These are phyloP conservation scores for Acanthacorydalis orientalis DNA, from an alignment of 2,888 invertebrate genomes.

Conservation along the genomic window DNA sequence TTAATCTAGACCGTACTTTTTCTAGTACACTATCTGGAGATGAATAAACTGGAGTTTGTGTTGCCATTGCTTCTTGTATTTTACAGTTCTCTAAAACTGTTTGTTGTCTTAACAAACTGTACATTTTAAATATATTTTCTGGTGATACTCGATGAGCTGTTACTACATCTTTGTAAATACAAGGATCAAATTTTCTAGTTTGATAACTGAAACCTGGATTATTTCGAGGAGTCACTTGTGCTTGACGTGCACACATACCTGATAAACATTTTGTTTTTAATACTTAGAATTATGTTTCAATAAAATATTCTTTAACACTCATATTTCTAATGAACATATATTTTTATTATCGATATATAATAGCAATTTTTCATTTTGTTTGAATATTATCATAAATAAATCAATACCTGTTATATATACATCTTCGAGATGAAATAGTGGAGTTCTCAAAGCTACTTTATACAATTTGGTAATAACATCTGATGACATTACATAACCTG, in stretches of 20 bases:
- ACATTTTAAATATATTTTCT: conserved; percentile 26
- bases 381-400: background rate
- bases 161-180: conserved; percentile 32
- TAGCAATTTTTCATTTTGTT: background rate
- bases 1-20: background rate
- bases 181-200: conserved; percentile 29
- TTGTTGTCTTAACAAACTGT: conserved; percentile 9
- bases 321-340: background rate
- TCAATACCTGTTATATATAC: conserved; percentile 56
- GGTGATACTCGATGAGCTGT: conserved; percentile 37
- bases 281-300: background rate
- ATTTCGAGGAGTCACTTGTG: conserved; percentile 40
- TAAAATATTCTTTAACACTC: too few relatives aligned
- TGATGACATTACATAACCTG: conserved; percentile 58
- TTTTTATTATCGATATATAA: background rate
- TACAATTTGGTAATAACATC: conserved; percentile 49
- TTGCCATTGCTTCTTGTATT: background rate
- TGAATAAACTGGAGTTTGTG: background rate
- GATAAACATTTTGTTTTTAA: conserved; percentile 6
- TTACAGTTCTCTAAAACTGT: background rate
- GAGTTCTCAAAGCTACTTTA: conserved; percentile 44
- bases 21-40: too few relatives aligned
- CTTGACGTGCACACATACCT: conserved; percentile 45
- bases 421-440: conserved; percentile 62
- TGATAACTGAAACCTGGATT: conserved; percentile 46